phyloP scores from a whole-genome alignment of 2,797 vertebrate species.

The Neostethus bicornis region DNA sequence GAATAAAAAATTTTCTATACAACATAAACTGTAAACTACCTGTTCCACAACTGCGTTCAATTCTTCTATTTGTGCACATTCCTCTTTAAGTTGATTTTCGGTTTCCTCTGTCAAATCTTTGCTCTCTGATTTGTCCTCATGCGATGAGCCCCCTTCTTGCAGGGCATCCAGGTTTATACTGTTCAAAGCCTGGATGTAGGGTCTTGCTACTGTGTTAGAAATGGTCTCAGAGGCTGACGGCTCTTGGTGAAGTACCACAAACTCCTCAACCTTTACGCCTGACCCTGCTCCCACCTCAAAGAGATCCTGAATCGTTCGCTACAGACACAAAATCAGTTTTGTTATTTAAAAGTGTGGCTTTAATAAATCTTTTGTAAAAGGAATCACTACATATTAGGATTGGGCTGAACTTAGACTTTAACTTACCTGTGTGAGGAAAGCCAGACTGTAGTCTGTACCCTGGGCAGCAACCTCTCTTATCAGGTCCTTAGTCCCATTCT shows the following conservation, averaged over 20 bases:
- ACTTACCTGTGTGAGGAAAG: slow-evolving; percentile 92
- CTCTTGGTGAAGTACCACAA: slow-evolving; percentile 96
- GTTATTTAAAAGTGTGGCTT: background rate
- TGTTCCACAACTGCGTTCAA: slow-evolving; percentile 89
- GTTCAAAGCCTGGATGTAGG: slow-evolving; percentile 95
- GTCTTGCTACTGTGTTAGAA: slow-evolving; percentile 91
- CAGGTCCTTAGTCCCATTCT: slow-evolving; percentile 94
- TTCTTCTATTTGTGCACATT: slow-evolving; percentile 84
- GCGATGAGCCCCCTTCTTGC: slow-evolving; percentile 38
- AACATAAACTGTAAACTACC: slow-evolving; percentile 65
- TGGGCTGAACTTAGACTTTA: background rate
- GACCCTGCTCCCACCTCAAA: slow-evolving; percentile 96
- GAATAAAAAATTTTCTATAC: background rate
- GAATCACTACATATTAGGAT: background rate
- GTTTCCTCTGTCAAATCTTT: slow-evolving; percentile 53
- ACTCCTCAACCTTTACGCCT: slow-evolving; percentile 96
- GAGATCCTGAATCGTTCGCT: slow-evolving; percentile 98
- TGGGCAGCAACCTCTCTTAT: slow-evolving; percentile 95
- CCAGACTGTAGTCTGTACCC: slow-evolving; percentile 92
- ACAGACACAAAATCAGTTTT: slow-evolving; percentile 17
- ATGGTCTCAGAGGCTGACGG: slow-evolving; percentile 93
- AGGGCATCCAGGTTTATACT: slow-evolving; percentile 84
- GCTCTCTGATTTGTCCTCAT: slow-evolving; percentile 22
- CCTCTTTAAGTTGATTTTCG: slow-evolving; percentile 63
- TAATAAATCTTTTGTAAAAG: background rate